Percentiles rank a stretch among this genome's conserved stretches.
Evolutionary conservation across 2,797 vertebrate species (phyloP).

Genomic region (Ispidina picta): DNA sequence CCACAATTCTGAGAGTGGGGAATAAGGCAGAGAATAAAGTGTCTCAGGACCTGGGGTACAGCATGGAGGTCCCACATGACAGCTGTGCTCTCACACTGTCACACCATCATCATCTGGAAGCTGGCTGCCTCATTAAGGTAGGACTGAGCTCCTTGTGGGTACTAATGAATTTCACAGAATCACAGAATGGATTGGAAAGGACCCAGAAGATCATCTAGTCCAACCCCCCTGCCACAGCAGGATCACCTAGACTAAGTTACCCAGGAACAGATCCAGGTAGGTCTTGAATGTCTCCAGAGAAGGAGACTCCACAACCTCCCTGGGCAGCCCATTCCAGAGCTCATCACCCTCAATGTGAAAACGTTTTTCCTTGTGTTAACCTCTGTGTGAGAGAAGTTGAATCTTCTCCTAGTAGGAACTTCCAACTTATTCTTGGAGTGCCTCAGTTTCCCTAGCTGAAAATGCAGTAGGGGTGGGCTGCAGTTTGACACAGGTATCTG

Average conservation of each 20-base stretch:
- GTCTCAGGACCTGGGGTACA: accelerated
- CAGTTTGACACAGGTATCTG: no score
- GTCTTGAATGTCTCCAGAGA: no score
- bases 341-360: no score
- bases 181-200: no score
- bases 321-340: no score
- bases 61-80: background rate
- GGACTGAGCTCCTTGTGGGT: background rate
- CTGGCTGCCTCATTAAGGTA: background rate
- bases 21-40: accelerated
- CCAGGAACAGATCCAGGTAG: no score
- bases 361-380: background rate
- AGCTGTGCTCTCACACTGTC: accelerated
- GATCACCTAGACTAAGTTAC: no score
- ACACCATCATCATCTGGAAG: accelerated
- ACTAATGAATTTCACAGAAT: background rate
- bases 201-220: no score
- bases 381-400: background rate
- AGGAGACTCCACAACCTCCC: no score
- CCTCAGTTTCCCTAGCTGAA: conserved; percentile 12
- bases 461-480: accelerated
- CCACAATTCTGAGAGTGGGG: accelerated
- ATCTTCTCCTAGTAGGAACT: background rate
- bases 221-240: no score
- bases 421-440: background rate